Evolutionary conservation across 37 sponge, comb jelly and placozoan genomes (phyloP), one percentile per base, ranked within the genome.

Genomic region (Halisarca cf. caerulea): DNA sequence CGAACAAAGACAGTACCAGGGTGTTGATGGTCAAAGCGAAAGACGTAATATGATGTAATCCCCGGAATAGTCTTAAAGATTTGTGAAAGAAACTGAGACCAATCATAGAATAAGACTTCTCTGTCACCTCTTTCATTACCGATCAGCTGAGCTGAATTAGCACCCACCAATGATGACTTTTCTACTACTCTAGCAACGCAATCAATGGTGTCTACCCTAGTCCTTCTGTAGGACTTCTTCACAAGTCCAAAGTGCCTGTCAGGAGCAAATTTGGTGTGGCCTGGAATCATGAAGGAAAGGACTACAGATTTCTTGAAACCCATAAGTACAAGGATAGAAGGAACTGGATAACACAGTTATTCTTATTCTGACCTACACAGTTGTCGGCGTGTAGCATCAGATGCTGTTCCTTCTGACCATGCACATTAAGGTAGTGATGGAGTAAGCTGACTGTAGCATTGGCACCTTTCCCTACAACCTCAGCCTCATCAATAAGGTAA

Each of bases 341-440:
- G 45, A 82, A 87, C 33, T 40, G 38, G 24, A 83, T 38, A 66
- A 88, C 61, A 45, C 59, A 57, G 39, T 88, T 83, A 41, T 88
- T 88, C 45, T 88, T 88, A 38, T 88, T 88, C 40, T 88, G 89
- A 20, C 89, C 89, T 17, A 77, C 83, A 47, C 84, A 82, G 43
- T 88, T 88, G 59, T 88, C 84, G 34, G 89, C 83, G 37, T 89
- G 89, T 1, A 89, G 73, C 3, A 20, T 34, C 32, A 89, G 37
- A 38, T 73, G 27, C 33, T 36, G 27, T 34, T 84, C 81, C 47
- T 64, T 66, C 55, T 32, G 84, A 38, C 32, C 61, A 34, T 59
- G 62, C 3, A 55, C 25, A 6, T 25, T 21, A 7, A 86, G 43
- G 81, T 35, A 86, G 36, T 86, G 80, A 47, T 87, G 82, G 45